Percentiles rank a stretch among this genome's conserved stretches.
Evolutionary conservation across 2,113 vertebrate genomes (phyloP).

Genomic region (Mellivora capensis): DNA sequence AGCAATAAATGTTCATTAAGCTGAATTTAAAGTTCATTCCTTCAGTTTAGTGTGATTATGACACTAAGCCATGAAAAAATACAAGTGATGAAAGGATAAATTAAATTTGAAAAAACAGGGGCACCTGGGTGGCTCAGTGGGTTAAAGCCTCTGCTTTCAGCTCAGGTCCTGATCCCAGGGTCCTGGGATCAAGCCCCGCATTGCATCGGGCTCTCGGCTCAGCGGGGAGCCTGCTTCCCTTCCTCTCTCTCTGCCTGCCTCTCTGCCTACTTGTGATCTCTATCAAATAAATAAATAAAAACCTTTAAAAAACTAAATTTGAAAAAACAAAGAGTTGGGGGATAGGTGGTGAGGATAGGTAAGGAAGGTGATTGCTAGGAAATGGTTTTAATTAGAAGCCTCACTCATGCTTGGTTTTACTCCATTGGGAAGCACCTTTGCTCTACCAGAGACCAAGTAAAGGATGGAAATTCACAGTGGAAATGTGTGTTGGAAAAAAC

Average conservation of each 20-base stretch:
- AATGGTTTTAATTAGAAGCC: neutral
- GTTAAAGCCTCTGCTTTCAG: too few relatives aligned
- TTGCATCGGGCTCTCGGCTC: too few relatives aligned
- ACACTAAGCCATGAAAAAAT: neutral
- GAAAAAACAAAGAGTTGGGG: neutral
- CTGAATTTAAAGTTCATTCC: slow-evolving; percentile 8
- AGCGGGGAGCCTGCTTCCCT: too few relatives aligned
- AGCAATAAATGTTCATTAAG: neutral
- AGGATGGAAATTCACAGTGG: neutral
- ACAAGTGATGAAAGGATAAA: neutral
- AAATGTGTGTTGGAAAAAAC: neutral
- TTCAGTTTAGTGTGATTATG: neutral
- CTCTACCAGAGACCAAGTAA: neutral
- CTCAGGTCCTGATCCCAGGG: too few relatives aligned
- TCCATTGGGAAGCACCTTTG: neutral
- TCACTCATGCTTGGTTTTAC: slow-evolving; percentile 3
- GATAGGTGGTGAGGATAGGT: neutral
- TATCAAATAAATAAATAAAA: too few relatives aligned
- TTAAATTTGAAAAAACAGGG: neutral
- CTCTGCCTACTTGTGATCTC: too few relatives aligned
- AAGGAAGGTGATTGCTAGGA: neutral
- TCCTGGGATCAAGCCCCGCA: too few relatives aligned
- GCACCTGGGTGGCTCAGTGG: too few relatives aligned
- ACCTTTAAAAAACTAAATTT: slow-evolving; percentile 45
- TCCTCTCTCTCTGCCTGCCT: too few relatives aligned